Evolutionary conservation across 1,140 invertebrate species (phyloP).

Genomic region (Ceratina japonica): DNA sequence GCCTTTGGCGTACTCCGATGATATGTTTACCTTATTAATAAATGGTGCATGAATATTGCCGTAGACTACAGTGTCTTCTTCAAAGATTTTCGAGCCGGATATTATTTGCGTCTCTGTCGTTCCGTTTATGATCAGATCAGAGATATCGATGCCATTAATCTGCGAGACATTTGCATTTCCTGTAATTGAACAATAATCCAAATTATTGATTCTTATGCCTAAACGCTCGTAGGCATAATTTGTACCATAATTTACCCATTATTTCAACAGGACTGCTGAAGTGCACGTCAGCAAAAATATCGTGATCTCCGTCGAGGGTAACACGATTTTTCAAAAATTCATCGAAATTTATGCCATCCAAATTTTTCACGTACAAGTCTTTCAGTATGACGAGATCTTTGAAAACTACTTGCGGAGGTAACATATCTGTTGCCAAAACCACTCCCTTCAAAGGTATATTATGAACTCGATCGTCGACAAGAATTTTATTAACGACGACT

Average conservation of each 20-base stretch:
- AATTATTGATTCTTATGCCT: not conserved
- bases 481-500: constrained; percentile 52
- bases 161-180: constrained; percentile 44
- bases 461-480: constrained; percentile 49
- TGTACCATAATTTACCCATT: constrained; percentile 36
- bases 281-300: constrained; percentile 58
- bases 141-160: constrained; percentile 63
- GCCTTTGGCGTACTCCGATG: constrained; percentile 48
- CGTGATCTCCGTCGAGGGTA: constrained; percentile 57
- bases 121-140: constrained; percentile 61
- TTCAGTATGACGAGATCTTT: constrained; percentile 54
- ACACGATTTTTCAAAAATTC: constrained; percentile 63
- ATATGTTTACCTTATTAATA: constrained; percentile 60
- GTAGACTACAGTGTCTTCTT: constrained; percentile 52
- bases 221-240: not conserved
- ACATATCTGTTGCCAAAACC: constrained; percentile 26
- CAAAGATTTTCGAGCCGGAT: constrained; percentile 63
- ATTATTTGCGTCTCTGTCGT: constrained; percentile 56
- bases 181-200: constrained; percentile 8
- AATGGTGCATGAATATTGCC: constrained; percentile 47
- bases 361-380: constrained; percentile 51
- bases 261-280: constrained; percentile 63
- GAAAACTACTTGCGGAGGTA: constrained; percentile 62
- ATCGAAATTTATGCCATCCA: constrained; percentile 66
- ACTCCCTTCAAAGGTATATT: constrained; percentile 44